Base-by-base conservation (phyloP, 2,113 vertebrate species). In the Oreochromis tanganicae region DNA sequence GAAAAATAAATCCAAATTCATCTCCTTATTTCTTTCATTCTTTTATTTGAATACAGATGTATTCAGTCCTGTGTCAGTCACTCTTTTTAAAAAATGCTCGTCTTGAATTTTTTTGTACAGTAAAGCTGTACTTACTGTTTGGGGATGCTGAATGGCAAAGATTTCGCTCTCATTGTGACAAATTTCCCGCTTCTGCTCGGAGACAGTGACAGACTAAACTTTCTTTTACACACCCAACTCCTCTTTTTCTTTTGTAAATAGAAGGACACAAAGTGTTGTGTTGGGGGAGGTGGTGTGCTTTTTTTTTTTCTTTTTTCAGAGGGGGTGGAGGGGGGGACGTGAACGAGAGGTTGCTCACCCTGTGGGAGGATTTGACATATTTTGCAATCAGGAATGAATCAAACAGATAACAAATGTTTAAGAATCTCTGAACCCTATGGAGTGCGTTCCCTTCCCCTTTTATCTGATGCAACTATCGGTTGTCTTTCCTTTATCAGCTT, bases 321-420 rank as follows among this genome's bases (percentile, higher is more conserved):
- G 61, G 1, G 4, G 12, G 66, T 5, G 66, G 66, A 3, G 68
- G 81, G 24, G 52, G 57, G 38, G 13, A 43, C 21, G 43, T 83
- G 88, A 55, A 78, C 19, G 82, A 90, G 87, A 86, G 91, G 84
- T 90, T 87, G 86, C 88, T 85, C 68, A 75, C 88, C 93, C 93
- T 87, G 89, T 95, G 95, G 94, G 95, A 95, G 95, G 94, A 96
- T 97, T 96, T 96, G 90, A 96, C 95, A 95, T 94, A 96, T 96
- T 96, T 93, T 52, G 89, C 90, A 94, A 96, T 96, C 95, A 94
- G 92, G 93, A 96, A 93, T 94, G 94, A 96, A 97, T 96, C 94
- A 90, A 94, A 89, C 82, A 95, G 96, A 97, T 97, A 96, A 96
- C 95, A 94, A 92, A 92, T 96, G 93, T 96, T 97, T 95, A 96